Conservation (phyloP, 2,888 invertebrate genomes). For the Phytoseiulus persimilis region DNA sequence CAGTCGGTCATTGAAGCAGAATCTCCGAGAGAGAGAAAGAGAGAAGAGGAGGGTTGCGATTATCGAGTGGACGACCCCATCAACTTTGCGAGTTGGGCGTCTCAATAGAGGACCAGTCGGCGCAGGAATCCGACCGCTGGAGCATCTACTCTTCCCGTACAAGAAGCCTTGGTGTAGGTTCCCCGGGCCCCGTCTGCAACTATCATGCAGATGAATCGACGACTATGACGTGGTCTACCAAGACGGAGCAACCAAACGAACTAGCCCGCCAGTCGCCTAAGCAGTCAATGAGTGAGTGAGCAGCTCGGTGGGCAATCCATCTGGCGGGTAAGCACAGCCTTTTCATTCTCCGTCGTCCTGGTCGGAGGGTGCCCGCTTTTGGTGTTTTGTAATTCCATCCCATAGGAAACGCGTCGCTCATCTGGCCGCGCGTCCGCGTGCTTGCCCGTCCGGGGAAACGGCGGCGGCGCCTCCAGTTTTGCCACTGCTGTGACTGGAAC, state of each 20-base stretch:
- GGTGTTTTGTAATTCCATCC: background rate
- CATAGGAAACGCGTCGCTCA: background rate
- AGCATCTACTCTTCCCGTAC: background rate
- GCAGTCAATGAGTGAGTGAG: background rate
- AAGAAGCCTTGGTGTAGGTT: background rate
- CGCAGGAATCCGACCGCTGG: background rate
- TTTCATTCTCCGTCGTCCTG: background rate
- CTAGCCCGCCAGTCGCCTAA: background rate
- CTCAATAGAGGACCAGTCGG: background rate
- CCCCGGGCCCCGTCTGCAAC: background rate
- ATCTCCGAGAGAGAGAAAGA: background rate
- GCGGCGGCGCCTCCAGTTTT: background rate
- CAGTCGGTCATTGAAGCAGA: background rate
- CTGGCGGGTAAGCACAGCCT: background rate
- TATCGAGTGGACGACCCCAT: background rate
- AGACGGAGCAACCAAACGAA: background rate
- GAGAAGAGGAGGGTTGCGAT: background rate
- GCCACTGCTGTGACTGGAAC: background rate
- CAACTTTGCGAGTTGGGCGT: background rate
- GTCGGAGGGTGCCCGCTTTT: background rate
- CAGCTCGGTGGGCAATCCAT: background rate
- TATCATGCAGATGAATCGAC: slow-evolving; percentile 5
- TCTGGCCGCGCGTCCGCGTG: background rate
- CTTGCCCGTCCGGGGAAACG: background rate
- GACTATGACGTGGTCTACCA: background rate